Conservation (phyloP, 2,888 invertebrate species). For the Cosmia pyralina region DNA sequence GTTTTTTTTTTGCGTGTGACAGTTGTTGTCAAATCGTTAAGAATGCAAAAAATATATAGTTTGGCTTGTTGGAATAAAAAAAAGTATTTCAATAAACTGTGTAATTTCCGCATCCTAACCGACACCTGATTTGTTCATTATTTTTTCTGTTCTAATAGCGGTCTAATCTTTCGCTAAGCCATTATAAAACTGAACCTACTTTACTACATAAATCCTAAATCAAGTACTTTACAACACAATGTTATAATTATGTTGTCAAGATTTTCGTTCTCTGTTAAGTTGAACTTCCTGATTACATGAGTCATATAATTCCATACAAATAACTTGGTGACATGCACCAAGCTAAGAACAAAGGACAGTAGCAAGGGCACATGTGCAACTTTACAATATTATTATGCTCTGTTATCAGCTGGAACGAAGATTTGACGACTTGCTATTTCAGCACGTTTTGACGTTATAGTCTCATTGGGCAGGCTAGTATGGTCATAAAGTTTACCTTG, state of each 20-base stretch:
- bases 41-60: background rate
- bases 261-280: background rate
- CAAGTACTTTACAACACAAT: background rate
- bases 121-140: too few species aligned
- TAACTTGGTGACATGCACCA: slow-evolving; percentile 4
- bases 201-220: background rate
- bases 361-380: slow-evolving; percentile 12
- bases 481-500: slow-evolving; percentile 5
- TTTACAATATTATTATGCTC: slow-evolving; percentile 1
- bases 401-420: slow-evolving; percentile 33
- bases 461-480: background rate
- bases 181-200: too few species aligned
- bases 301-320: slow-evolving; percentile 19
- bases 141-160: too few species aligned
- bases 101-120: too few species aligned
- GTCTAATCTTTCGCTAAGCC: too few species aligned
- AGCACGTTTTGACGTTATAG: slow-evolving; percentile 26
- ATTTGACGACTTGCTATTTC: slow-evolving; percentile 34
- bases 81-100: too few species aligned
- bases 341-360: slow-evolving; percentile 38
- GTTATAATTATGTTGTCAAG: slow-evolving; percentile 8
- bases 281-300: slow-evolving; percentile 13
- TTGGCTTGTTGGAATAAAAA: background rate
- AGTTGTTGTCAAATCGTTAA: too few species aligned
- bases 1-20: background rate